These are phyloP conservation scores for Pherbina coryleti DNA, from an alignment of 2,888 invertebrate species.

Conservation along the genomic window DNA sequence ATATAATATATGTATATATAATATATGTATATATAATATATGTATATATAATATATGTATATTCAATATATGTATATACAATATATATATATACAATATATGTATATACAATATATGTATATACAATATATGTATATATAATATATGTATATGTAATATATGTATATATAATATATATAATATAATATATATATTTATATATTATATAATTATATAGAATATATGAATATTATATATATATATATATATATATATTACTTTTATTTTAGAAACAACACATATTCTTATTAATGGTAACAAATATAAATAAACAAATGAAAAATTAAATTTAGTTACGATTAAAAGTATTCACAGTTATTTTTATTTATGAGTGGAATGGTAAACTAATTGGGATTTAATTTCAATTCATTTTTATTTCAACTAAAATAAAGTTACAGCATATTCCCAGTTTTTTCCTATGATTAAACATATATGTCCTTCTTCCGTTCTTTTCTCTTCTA, in stretches of 20 bases:
- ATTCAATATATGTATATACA: no score
- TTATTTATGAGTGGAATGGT: background rate
- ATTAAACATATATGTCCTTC: background rate
- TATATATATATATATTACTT: slow-evolving; percentile 35
- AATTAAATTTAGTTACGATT: slow-evolving; percentile 35
- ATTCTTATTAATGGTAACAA: slow-evolving; percentile 48
- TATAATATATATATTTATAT: no score
- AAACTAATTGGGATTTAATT: background rate
- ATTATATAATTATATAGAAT: no score
- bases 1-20: no score
- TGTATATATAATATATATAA: no score
- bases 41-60: no score
- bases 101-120: no score
- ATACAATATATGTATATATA: no score
- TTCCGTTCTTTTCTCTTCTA: background rate
- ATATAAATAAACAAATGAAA: slow-evolving; percentile 39
- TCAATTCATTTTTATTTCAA: slow-evolving; percentile 3
- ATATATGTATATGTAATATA: no score
- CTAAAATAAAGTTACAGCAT: slow-evolving; percentile 5
- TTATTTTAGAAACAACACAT: slow-evolving; percentile 46
- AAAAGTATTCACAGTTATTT: slow-evolving; percentile 8
- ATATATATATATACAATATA: no score
- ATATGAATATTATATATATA: no score
- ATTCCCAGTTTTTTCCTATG: slow-evolving; percentile 38
- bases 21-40: no score